Evolutionary conservation across 2,888 invertebrate species (phyloP), one percentile per base, ranked within the genome.

Genomic region (Sminthurides aquaticus): DNA sequence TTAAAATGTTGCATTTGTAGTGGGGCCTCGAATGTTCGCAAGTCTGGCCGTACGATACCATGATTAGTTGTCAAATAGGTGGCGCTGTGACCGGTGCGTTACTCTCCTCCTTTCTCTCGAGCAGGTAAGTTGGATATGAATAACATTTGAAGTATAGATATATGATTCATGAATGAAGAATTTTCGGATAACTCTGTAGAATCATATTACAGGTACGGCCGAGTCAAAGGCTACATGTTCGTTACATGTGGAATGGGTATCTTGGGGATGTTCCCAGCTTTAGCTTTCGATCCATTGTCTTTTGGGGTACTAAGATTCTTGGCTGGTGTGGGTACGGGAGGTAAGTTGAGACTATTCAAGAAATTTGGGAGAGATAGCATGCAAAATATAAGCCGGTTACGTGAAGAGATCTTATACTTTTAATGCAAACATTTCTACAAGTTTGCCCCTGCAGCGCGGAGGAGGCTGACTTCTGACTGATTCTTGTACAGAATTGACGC

Each of bases 51-150:
- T 65, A 67, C 11, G 73, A 72, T 48, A 62, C 67, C 1, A 56
- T 72, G n/a, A 72, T 70, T 0, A 71, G 69, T 29, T 63, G 68
- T 20, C 71, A 71, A 60, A 73, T 73, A 71, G 56, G 63, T n/a
- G 73, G 73, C 18, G 64, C 52, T 20, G 65, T 59, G 61, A n/a
- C 59, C 3, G 67, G 67, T 5, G 60, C 67, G 1, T 61, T 70
- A 48, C n/a, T 71, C 1, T 71, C 71, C 5, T 66, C 72, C 3
- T 52, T 71, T 22, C 48, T 65, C 0, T 65, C 72, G 1, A 71
- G 71, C 18, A 66, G 65, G 63, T 60, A 63, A 64, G 49, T n/a
- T n/a, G n/a, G n/a, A n/a, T n/a, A n/a, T n/a, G n/a, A n/a, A n/a
- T 8, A n/a, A n/a, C n/a, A n/a, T n/a, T n/a, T n/a, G n/a, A n/a